A percentile compares a stretch with the other conserved stretches of the same genome.
These are phyloP conservation scores for Lampropteryx suffumata DNA, from an alignment of 2,888 invertebrate species.

Conservation along the genomic window DNA sequence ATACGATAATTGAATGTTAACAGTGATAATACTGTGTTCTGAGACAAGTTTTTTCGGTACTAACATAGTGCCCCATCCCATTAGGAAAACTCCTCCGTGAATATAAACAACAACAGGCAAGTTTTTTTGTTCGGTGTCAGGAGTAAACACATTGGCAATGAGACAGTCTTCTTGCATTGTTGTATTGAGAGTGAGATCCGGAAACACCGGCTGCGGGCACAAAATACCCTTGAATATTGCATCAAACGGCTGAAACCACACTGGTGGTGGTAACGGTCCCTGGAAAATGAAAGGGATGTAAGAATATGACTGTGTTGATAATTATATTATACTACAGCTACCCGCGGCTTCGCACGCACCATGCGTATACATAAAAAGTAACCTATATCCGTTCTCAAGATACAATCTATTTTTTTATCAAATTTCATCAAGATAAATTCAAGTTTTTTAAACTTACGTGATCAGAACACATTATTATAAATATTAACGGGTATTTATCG, in stretches of 20 bases:
- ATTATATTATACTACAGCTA: too few relatives aligned
- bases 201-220: slow-evolving; percentile 40
- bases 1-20: slow-evolving; percentile 60
- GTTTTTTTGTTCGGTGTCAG: slow-evolving; percentile 43
- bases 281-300: slow-evolving; percentile 17
- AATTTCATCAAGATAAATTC: too few relatives aligned
- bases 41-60: slow-evolving; percentile 42
- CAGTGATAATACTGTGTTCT: slow-evolving; percentile 45
- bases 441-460: too few relatives aligned
- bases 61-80: slow-evolving; percentile 50
- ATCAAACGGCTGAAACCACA: slow-evolving; percentile 44
- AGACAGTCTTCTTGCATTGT: slow-evolving; percentile 54
- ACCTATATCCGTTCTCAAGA: too few relatives aligned
- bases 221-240: slow-evolving; percentile 38
- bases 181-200: not conserved
- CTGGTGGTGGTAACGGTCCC: slow-evolving; percentile 51
- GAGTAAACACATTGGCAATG: slow-evolving; percentile 57
- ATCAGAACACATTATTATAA: too few relatives aligned
- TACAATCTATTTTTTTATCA: too few relatives aligned
- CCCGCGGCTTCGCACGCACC: too few relatives aligned
- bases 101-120: slow-evolving; percentile 65
- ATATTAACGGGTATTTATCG: too few relatives aligned
- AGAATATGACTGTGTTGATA: too few relatives aligned
- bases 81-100: slow-evolving; percentile 67
- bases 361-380: too few relatives aligned